Evolutionary conservation across 2,888 invertebrate genomes (phyloP).

Genomic region (Empis livida): DNA sequence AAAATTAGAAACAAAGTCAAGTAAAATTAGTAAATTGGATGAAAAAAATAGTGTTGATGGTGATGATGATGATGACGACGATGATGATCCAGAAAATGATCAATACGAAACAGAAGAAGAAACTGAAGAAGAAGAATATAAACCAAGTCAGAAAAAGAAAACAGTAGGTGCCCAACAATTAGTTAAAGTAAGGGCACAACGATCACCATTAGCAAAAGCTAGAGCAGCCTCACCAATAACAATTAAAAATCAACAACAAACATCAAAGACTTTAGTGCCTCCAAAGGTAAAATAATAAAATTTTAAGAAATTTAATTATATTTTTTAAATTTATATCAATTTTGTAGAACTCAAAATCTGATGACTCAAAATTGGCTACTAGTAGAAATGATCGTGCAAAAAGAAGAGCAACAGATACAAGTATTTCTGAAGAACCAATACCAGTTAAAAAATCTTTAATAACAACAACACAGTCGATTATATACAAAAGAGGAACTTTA

Average conservation of each 20-base stretch:
- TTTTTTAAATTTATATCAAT: background rate
- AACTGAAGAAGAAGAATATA: conserved; percentile 14
- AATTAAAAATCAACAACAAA: conserved; percentile 9
- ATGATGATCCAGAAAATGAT: conserved; percentile 11
- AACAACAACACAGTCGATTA: background rate
- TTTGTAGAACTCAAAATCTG: background rate
- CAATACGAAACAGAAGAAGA: conserved; percentile 17
- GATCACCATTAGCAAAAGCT: conserved; percentile 24
- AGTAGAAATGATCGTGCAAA: conserved; percentile 23
- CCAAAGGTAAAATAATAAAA: conserved; percentile 17
- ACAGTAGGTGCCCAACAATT: conserved; percentile 5
- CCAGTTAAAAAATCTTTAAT: conserved; percentile 2
- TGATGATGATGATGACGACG: conserved; percentile 8
- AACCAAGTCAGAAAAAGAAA: conserved; percentile 21
- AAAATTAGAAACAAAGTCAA: conserved; percentile 12
- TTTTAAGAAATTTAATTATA: background rate
- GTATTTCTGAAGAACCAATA: conserved; percentile 10
- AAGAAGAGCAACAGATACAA: conserved; percentile 16
- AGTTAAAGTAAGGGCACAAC: conserved; percentile 17
- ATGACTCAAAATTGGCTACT: conserved; percentile 4
- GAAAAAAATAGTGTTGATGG: conserved; percentile 15
- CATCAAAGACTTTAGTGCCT: conserved; percentile 21
- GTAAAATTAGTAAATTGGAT: background rate
- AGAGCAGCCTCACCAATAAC: conserved; percentile 24
- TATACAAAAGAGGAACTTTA: background rate